A percentile compares a stretch with the other conserved stretches of the same genome.
Conservation (phyloP, 1,140 invertebrate species). For the Patella vulgata region DNA sequence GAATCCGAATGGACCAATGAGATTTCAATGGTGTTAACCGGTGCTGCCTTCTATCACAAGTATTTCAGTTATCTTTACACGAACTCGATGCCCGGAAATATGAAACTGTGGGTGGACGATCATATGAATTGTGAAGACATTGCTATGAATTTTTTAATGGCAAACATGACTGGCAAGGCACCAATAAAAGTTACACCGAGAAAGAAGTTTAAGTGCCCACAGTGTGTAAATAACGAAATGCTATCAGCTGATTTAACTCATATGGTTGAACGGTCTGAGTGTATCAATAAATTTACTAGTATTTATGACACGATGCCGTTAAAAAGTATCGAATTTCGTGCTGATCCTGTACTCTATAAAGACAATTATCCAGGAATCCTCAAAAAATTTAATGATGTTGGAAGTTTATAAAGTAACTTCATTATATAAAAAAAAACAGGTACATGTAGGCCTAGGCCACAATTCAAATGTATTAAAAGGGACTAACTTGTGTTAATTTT, state of each 20-base stretch:
- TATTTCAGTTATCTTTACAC: constrained; percentile 96
- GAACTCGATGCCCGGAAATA: constrained; percentile 88
- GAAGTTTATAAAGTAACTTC: constrained; percentile 85
- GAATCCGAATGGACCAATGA: constrained; percentile 99
- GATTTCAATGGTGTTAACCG: constrained; percentile 98
- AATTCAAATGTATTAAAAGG: too few species aligned
- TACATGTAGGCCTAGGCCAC: too few species aligned
- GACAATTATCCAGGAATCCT: constrained; percentile 88
- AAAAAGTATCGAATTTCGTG: constrained; percentile 88
- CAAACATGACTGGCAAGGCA: constrained; percentile 93
- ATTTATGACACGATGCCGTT: constrained; percentile 91
- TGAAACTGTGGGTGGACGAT: constrained; percentile 96
- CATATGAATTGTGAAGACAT: constrained; percentile 99
- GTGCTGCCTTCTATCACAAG: constrained; percentile 97
- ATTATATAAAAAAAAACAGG: too few species aligned
- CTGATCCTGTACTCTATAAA: constrained; percentile 93
- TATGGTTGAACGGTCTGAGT: constrained; percentile 92
- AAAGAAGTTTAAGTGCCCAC: constrained; percentile 98
- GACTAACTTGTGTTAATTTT: too few species aligned
- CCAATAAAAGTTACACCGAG: constrained; percentile 96
- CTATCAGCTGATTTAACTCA: constrained; percentile 88
- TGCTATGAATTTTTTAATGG: constrained; percentile 98
- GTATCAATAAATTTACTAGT: constrained; percentile 86
- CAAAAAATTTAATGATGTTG: constrained; percentile 91
- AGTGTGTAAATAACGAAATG: constrained; percentile 94